Base-by-base conservation (phyloP, 2,888 invertebrate genomes). In the Empis stercorea region DNA sequence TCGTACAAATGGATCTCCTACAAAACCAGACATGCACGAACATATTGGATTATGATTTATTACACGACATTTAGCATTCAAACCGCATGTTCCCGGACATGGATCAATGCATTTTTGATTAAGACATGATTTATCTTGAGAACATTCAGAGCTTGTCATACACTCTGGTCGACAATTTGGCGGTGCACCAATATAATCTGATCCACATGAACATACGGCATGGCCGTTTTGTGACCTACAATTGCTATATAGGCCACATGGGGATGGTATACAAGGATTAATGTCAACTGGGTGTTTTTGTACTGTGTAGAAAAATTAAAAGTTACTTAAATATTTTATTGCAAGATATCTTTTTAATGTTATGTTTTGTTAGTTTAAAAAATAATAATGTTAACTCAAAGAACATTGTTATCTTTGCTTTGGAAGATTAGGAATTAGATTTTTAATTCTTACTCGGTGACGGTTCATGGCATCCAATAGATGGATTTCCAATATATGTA, bases 41-140 rank as follows among this genome's bases (percentile, higher is more conserved):
- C 91, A 91, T 53, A 87, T 78, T 37, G 89, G 86, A 64, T 85
- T 87, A 63, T 91, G 91, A 66, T 86, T 87, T 43, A 87, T 80
- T 14, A 87, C 86, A 56, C 81, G 80, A 63, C 91, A 91, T 55
- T 81, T 76, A 3, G 89, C 86, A 68, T 85, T 81, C 50, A 76
- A 71, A 23, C 89, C 89, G 62, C 91, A 91, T n/a, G 84, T 80
- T 51, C 84, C 85, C 34, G 79, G 74, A 64, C 89, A 91, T 43
- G 88, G 88, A 66, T 89, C 84, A 51, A 76, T 76, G 63, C 91
- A 91, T 67, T 78, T 84, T 61, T 83, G 80, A 63, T 80, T 80
- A 45, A 84, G 76, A 62, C 92, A 92, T 43, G 88, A 83, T 63
- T 74, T 81, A 60, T 87, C 84, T 60, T 81, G 82, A 56, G 81